phyloP scores from a whole-genome alignment of 2,797 vertebrate species.

The Protonibea diacanthus region DNA sequence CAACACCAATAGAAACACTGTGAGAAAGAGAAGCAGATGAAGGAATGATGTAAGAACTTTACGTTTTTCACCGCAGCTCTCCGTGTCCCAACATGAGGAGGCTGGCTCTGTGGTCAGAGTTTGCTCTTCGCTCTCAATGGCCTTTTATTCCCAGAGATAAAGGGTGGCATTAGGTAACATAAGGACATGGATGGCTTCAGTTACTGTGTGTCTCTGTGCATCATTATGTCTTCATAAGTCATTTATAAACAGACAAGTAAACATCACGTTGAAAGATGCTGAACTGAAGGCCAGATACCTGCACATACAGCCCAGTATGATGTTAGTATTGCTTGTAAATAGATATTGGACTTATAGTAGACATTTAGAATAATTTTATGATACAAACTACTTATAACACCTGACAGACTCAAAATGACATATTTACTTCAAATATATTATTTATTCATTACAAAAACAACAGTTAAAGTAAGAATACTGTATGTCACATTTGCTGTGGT shows the following conservation, averaged over 20 bases:
- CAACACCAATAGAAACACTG: background rate
- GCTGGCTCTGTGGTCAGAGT: conserved; percentile 63
- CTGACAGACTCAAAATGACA: too few relatives aligned
- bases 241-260: conserved; percentile 46
- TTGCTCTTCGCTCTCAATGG: conserved; percentile 65
- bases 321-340: too few relatives aligned
- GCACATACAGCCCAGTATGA: background rate
- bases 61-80: conserved; percentile 19
- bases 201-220: conserved; percentile 55
- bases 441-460: background rate
- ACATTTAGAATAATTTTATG: background rate
- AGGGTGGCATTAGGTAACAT: conserved; percentile 45
- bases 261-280: conserved; percentile 7
- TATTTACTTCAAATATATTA: background rate
- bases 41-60: conserved; percentile 32
- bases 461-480: background rate
- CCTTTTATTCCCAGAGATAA: conserved; percentile 66
- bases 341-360: background rate
- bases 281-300: background rate
- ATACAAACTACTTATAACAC: background rate
- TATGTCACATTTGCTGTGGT: background rate
- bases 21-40: conserved; percentile 4
- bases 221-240: conserved; percentile 11
- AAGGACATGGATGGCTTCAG: conserved; percentile 54
- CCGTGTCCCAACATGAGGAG: conserved; percentile 69